A percentile compares a stretch with the other conserved stretches of the same genome.
Evolutionary conservation across 2,113 vertebrate species (phyloP).

Genomic region (Lichenostomus cassidix): DNA sequence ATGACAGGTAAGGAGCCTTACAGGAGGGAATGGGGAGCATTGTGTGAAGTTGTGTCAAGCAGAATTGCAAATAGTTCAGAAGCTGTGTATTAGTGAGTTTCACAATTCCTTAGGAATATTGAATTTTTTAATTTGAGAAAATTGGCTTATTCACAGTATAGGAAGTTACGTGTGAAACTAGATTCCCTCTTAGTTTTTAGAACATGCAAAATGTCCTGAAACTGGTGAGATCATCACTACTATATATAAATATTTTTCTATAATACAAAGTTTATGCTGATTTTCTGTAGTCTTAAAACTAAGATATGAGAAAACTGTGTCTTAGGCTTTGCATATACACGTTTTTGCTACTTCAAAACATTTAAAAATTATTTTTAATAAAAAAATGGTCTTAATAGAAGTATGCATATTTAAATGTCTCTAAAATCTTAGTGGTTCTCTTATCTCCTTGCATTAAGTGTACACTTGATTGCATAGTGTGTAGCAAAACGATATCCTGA

Average conservation of each 20-base stretch:
- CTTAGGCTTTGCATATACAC: not conserved
- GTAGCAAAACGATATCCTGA: not conserved
- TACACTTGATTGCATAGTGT: not conserved
- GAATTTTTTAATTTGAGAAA: not conserved
- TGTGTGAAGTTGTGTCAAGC: not conserved
- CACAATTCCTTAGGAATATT: not conserved
- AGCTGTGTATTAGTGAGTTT: not conserved
- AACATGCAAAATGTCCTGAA: not conserved
- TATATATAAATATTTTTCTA: not conserved
- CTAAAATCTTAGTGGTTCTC: not conserved
- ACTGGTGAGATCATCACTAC: not conserved
- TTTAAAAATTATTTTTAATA: not conserved
- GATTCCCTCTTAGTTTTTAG: not conserved
- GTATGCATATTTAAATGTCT: not conserved
- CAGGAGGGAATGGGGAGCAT: constrained; percentile 8
- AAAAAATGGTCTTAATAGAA: not conserved
- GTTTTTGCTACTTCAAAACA: not conserved
- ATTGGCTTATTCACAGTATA: not conserved
- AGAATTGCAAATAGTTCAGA: not conserved
- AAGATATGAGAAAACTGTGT: not conserved
- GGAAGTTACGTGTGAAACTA: not conserved
- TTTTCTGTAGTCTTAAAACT: not conserved
- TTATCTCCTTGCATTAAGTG: not conserved
- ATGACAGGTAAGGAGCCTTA: constrained; percentile 60
- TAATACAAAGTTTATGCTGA: not conserved